Percentiles rank a stretch among this genome's conserved stretches.
Evolutionary conservation across 2,888 invertebrate genomes (phyloP).

Genomic region (Archips xylosteana): DNA sequence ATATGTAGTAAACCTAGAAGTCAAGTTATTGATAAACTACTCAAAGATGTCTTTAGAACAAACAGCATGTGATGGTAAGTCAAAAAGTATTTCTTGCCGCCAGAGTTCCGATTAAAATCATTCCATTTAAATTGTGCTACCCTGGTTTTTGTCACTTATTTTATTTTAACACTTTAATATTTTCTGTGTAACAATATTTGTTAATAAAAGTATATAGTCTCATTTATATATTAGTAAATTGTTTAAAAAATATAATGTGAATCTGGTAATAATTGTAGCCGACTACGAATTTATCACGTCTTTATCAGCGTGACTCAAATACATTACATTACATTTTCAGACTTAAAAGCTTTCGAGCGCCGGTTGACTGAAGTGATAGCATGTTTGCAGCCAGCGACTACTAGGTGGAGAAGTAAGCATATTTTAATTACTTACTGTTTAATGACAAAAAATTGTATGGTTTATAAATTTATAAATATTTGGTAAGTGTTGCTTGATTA

Average conservation of each 20-base stretch:
- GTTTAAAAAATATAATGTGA: neutral
- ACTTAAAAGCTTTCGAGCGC: constrained; percentile 99
- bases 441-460: neutral
- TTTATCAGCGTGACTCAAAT: neutral
- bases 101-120: neutral
- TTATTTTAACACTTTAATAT: neutral
- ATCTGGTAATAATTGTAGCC: neutral
- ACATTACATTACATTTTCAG: constrained; percentile 72
- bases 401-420: constrained; percentile 96
- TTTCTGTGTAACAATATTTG: neutral
- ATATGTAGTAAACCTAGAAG: constrained; percentile 38
- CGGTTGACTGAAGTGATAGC: constrained; percentile 98
- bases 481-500: no score
- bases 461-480: no score
- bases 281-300: neutral
- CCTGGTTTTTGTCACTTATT: neutral
- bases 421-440: neutral
- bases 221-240: neutral
- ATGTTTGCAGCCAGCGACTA: constrained; percentile 96
- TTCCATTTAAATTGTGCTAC: neutral
- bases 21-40: constrained; percentile 37
- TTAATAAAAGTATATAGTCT: neutral
- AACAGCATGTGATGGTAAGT: constrained; percentile 95
- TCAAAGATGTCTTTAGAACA: constrained; percentile 92
- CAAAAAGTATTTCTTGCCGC: neutral